phyloP scores from a whole-genome alignment of 1,140 invertebrate species.

The Hyles euphorbiae region DNA sequence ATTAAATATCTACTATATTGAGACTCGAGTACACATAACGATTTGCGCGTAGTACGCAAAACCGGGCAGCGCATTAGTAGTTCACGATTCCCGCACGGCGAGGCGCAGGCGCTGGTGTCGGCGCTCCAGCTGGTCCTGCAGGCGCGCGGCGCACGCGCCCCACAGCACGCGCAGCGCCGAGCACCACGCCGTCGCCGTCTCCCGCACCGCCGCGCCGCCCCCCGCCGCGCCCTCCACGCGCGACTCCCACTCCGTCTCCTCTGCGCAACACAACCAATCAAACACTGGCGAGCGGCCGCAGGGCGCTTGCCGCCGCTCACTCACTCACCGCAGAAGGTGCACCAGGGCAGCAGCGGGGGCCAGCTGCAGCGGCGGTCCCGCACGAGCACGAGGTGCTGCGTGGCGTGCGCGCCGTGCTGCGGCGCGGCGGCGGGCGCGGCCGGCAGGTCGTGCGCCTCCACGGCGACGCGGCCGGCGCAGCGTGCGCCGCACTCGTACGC shows the following conservation, averaged over 20 bases:
- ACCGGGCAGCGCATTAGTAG: too few species aligned
- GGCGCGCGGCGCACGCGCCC: conserved; percentile 9
- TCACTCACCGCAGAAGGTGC: conserved; percentile 32
- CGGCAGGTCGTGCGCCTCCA: conserved; percentile 19
- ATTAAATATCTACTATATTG: too few species aligned
- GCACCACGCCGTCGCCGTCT: conserved; percentile 11
- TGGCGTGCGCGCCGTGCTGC: conserved; percentile 10
- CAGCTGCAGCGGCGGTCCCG: conserved; percentile 19
- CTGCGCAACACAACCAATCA: conserved; percentile 6
- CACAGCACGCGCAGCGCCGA: conserved; percentile 9
- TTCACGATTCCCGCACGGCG: background rate
- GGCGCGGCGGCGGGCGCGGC: conserved; percentile 10
- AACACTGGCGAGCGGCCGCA: background rate
- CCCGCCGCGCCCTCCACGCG: conserved; percentile 2
- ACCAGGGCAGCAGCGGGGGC: conserved; percentile 36
- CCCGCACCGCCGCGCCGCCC: conserved; percentile 22
- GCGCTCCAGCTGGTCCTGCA: conserved; percentile 8
- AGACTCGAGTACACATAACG: too few species aligned
- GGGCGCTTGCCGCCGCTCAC: background rate
- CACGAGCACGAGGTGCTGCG: conserved; percentile 7
- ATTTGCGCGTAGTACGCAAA: too few species aligned
- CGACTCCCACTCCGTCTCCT: conserved; percentile 21
- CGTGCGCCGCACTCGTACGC: conserved; percentile 44
- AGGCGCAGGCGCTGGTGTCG: background rate
- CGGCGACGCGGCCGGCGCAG: conserved; percentile 37